These are phyloP conservation scores for Agrochola litura DNA, from an alignment of 2,888 invertebrate genomes.

Conservation along the genomic window DNA sequence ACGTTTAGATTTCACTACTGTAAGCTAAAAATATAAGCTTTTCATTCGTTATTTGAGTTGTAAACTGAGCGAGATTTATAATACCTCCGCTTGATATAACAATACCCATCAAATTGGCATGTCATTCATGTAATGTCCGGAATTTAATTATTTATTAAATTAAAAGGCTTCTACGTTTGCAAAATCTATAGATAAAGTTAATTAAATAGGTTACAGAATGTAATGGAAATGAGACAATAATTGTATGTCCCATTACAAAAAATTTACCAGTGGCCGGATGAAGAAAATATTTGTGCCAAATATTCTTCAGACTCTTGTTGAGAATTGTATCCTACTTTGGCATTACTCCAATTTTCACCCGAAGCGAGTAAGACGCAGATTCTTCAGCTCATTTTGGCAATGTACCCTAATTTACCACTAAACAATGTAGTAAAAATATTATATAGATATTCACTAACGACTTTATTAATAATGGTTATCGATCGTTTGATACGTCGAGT, in stretches of 20 bases:
- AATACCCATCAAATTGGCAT: constrained; percentile 10
- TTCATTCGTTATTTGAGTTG: constrained; percentile 7
- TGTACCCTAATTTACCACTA: constrained; percentile 64
- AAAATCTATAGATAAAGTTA: not conserved
- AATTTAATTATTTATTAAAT: constrained; percentile 8
- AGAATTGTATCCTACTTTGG: constrained; percentile 83
- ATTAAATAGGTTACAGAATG: not conserved
- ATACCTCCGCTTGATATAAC: not conserved
- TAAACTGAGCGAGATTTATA: constrained; percentile 1
- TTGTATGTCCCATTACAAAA: constrained; percentile 61
- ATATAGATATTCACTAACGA: constrained; percentile 38
- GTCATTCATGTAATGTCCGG: constrained; percentile 8
- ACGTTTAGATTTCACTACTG: constrained; percentile 2
- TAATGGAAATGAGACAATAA: constrained; percentile 14
- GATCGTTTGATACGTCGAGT: constrained; percentile 8
- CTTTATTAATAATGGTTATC: constrained; percentile 22
- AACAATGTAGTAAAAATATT: constrained; percentile 57
- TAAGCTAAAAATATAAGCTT: constrained; percentile 5
- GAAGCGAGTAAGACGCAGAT: constrained; percentile 82
- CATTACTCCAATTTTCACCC: constrained; percentile 82
- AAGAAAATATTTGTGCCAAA: constrained; percentile 86
- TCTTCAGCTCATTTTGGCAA: constrained; percentile 86
- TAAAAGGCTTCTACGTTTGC: constrained; percentile 1
- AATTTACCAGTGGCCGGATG: constrained; percentile 80
- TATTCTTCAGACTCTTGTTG: constrained; percentile 79